Evolutionary conservation across 2,888 invertebrate genomes (phyloP).

Genomic region (Tetranychus truncatus): DNA sequence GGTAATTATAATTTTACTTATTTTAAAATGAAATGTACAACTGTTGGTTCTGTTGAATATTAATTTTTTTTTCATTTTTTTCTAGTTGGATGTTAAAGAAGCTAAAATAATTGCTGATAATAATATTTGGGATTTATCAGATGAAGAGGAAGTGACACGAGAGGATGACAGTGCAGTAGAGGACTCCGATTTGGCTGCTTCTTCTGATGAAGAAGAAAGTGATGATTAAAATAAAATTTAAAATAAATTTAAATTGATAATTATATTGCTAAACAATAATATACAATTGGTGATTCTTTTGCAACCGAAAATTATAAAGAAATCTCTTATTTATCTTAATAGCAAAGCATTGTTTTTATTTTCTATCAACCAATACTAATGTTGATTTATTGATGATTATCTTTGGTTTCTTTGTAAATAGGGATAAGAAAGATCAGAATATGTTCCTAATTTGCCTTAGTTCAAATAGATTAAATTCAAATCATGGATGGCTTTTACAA

Average conservation of each 20-base stretch:
- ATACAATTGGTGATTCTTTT: too few relatives aligned
- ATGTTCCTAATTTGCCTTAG: too few relatives aligned
- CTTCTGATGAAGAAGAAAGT: conserved; percentile 38
- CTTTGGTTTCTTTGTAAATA: too few relatives aligned
- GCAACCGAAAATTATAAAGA: too few relatives aligned
- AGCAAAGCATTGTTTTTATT: too few relatives aligned
- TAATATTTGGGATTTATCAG: conserved; percentile 94
- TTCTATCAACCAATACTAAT: too few relatives aligned
- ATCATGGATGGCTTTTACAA: too few relatives aligned
- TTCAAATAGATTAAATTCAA: too few relatives aligned
- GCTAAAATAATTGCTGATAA: conserved; percentile 79
- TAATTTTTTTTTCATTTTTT: conserved; percentile 21
- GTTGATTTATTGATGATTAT: too few relatives aligned
- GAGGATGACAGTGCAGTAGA: conserved; percentile 42
- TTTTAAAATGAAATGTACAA: not conserved
- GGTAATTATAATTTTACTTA: conserved; percentile 9
- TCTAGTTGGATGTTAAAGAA: conserved; percentile 78
- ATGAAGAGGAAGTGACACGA: conserved; percentile 56
- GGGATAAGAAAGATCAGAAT: too few relatives aligned
- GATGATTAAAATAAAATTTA: not conserved
- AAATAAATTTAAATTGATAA: not conserved
- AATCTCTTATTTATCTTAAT: too few relatives aligned
- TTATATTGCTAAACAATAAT: too few relatives aligned
- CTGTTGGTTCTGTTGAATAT: not conserved
- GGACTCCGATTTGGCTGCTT: conserved; percentile 47